Base-by-base conservation (phyloP, 2,888 invertebrate genomes). In the Athalia cordata region DNA sequence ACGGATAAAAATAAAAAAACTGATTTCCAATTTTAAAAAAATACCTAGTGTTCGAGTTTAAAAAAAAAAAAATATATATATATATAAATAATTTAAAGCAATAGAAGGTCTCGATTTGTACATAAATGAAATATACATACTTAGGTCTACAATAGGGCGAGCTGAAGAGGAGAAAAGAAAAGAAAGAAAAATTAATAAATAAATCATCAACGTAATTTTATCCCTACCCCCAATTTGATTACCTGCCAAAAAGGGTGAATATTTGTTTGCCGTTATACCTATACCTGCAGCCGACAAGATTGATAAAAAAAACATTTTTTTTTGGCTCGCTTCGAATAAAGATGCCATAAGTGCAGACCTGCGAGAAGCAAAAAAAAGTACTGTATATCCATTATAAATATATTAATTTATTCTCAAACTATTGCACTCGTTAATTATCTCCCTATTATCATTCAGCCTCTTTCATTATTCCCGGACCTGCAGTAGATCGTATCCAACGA, bases 381-480 rank as follows among this genome's bases (percentile, higher is more conserved):
- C 85, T 89, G 87, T 89, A 89, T 89, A 89, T 88, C 86, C 87
- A 89, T 87, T 87, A 85, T 85, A 87, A 85, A 85, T 90, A 90
- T 90, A 90, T 89, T 90, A 90, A 90, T 90, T 90, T 90, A 90
- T 90, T 90, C 90, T 90, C 86, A 89, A 89, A 83, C 47, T 77
- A 66, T 50, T 55, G 4, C 13, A 77, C 29, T 6, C 52, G 43
- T 50, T n/a, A 15, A 13, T 29, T 47, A 15, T 59, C n/a, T 72
- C 9, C 9, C 43, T 15, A 6, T 66, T n/a, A 49, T 66, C 49
- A 13, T 66, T 47, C n/a, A 5, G 29, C 29, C 29, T 29, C 29
- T 29, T 0, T 29, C 29, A 29, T 29, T 29, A 29, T 29, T 29
- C 29, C 29, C 29, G 29, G 29, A 29, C 29, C 29, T 29, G 29